These are phyloP conservation scores for Rhabdophis nuchalis DNA, from an alignment of 2,797 vertebrate genomes.

Conservation along the genomic window DNA sequence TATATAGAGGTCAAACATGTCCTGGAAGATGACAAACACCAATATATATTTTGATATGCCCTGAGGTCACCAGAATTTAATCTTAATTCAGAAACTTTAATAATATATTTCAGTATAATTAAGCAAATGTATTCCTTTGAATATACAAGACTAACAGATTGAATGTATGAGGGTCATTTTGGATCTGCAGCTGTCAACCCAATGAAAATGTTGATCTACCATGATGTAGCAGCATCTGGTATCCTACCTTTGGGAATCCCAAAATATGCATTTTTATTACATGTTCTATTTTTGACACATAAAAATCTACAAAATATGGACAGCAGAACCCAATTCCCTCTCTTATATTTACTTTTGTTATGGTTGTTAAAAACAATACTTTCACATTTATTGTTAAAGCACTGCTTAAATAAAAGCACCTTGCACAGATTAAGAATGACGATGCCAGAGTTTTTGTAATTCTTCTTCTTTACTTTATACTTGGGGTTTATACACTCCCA, in stretches of 20 bases:
- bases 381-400: constrained; percentile 5
- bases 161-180: neutral
- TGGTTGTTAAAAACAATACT: neutral
- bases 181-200: neutral
- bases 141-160: neutral
- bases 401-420: constrained; percentile 67
- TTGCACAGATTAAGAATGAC: constrained; percentile 96
- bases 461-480: constrained; percentile 98
- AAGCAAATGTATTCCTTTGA: neutral
- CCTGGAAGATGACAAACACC: neutral
- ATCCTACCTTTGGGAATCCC: neutral
- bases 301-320: neutral
- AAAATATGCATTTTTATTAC: constrained; percentile 4
- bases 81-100: neutral
- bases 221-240: neutral
- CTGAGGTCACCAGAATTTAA: neutral
- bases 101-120: neutral
- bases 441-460: constrained; percentile 95
- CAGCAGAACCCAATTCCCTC: neutral
- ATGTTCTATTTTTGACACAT: neutral
- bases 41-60: neutral
- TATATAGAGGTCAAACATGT: neutral
- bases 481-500: constrained; percentile 99
- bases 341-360: neutral
- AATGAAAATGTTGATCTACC: neutral